A percentile compares a stretch with the other conserved stretches of the same genome.
Conservation (phyloP, 2,888 invertebrate genomes). For the Mechanitis messenoides region DNA sequence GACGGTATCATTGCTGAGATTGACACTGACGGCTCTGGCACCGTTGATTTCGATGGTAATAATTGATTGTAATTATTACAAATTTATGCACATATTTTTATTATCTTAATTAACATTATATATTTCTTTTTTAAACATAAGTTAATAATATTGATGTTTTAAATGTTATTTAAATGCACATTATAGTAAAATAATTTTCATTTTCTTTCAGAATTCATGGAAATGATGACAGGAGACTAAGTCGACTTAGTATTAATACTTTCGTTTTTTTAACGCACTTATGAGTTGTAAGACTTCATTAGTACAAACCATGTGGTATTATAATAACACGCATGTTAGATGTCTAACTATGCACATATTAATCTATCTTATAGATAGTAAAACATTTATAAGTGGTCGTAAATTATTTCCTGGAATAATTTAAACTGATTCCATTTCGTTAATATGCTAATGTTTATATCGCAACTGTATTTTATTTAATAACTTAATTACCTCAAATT, state of each 20-base stretch:
- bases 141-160: no score
- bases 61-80: no score
- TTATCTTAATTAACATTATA: no score
- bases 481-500: slow-evolving; percentile 1
- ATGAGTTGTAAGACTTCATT: slow-evolving; percentile 53
- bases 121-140: no score
- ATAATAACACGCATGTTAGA: slow-evolving; percentile 48
- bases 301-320: slow-evolving; percentile 73
- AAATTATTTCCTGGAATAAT: slow-evolving; percentile 70
- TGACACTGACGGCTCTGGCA: slow-evolving; percentile 98
- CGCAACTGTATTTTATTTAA: slow-evolving; percentile 39
- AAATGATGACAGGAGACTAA: slow-evolving; percentile 96
- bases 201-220: slow-evolving; percentile 89
- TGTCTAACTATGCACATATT: slow-evolving; percentile 26
- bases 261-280: slow-evolving; percentile 46
- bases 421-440: slow-evolving; percentile 48
- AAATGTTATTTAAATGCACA: neutral
- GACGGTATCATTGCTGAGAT: slow-evolving; percentile 99
- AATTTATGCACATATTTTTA: no score
- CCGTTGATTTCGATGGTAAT: slow-evolving; percentile 98
- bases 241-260: slow-evolving; percentile 51
- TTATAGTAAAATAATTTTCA: slow-evolving; percentile 17
- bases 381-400: slow-evolving; percentile 40
- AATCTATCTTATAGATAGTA: slow-evolving; percentile 69
- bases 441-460: slow-evolving; percentile 67